These are phyloP conservation scores for Carcharodon carcharias DNA, from an alignment of 2,797 vertebrate species.

Conservation along the genomic window DNA sequence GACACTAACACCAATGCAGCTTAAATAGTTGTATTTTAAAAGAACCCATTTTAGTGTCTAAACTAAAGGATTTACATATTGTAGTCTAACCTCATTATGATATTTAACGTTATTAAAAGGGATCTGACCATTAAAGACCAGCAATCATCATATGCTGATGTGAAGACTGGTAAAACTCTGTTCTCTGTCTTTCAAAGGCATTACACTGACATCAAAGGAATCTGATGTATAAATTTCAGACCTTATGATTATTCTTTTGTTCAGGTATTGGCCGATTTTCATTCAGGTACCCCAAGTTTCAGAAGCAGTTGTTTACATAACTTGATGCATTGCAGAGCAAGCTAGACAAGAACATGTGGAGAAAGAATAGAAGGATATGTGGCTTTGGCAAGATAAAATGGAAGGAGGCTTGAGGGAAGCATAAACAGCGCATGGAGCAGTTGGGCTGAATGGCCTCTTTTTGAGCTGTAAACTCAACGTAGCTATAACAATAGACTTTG, in stretches of 20 bases:
- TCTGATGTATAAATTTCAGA: neutral
- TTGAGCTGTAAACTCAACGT: neutral
- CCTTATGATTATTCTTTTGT: neutral
- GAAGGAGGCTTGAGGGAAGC: neutral
- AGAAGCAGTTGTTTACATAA: neutral
- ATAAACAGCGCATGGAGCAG: neutral
- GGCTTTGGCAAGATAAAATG: neutral
- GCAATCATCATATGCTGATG: neutral
- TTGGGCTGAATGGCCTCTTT: neutral
- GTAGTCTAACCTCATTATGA: neutral
- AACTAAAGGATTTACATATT: neutral
- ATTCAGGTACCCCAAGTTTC: neutral
- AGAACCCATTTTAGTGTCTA: neutral
- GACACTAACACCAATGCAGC: neutral
- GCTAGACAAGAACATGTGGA: neutral
- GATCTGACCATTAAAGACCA: neutral
- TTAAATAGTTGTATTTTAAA: neutral
- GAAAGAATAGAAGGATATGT: neutral
- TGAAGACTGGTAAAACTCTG: neutral
- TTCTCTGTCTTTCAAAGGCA: neutral
- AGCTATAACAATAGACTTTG: neutral
- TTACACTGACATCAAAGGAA: neutral
- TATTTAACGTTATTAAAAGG: neutral
- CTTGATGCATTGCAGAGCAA: neutral
- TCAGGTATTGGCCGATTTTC: neutral